Evolutionary conservation across 2,113 vertebrate species (phyloP).

Genomic region (Charadrius vociferus): DNA sequence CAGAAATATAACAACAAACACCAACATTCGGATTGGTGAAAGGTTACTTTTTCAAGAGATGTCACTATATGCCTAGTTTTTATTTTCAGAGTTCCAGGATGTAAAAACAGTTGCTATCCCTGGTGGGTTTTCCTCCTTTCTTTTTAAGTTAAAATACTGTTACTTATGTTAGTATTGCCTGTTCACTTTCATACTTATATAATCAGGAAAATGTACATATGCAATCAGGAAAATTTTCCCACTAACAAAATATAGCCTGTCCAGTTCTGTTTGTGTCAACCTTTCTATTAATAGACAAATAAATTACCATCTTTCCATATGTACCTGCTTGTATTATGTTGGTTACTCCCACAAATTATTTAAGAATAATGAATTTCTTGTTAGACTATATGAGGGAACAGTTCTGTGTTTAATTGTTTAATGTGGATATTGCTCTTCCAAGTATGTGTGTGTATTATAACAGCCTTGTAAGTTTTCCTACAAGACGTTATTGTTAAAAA

Average conservation of each 20-base stretch:
- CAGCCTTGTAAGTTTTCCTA: neutral
- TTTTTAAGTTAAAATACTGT: neutral
- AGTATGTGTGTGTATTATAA: neutral
- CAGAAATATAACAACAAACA: neutral
- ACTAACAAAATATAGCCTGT: neutral
- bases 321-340: neutral
- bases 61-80: neutral
- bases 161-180: neutral
- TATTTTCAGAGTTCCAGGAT: neutral
- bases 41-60: neutral
- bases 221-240: neutral
- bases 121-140: neutral
- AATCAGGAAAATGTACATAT: neutral
- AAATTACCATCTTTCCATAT: neutral
- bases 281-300: neutral
- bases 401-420: neutral
- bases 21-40: neutral
- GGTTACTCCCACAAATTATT: neutral
- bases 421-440: neutral
- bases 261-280: slow-evolving; percentile 12
- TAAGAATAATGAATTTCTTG: neutral
- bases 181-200: neutral
- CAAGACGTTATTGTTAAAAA: neutral
- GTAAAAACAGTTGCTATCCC: neutral
- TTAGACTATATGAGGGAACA: neutral